These are phyloP conservation scores for Propithecus coquereli DNA, from an alignment of 2,113 vertebrate genomes.

Conservation along the genomic window DNA sequence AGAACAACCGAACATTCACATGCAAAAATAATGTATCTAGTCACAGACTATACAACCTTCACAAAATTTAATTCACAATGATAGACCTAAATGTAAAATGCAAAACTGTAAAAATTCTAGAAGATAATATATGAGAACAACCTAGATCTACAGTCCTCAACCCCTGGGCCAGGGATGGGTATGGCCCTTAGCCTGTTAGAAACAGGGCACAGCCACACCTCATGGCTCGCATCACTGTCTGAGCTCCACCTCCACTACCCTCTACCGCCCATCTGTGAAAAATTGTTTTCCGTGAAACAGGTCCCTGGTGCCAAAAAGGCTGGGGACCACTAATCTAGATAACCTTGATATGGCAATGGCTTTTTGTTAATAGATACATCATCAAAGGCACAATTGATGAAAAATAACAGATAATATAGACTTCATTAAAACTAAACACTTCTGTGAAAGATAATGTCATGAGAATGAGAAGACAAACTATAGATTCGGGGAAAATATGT, in stretches of 20 bases:
- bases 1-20: neutral
- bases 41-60: neutral
- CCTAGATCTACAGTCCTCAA: neutral
- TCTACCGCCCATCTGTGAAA: too few species aligned
- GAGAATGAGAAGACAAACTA: neutral
- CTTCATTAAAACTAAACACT: neutral
- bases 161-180: too few species aligned
- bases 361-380: neutral
- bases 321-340: neutral
- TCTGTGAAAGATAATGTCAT: neutral
- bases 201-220: too few species aligned
- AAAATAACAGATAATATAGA: neutral
- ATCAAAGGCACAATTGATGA: neutral
- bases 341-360: neutral
- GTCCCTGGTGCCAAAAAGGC: too few species aligned
- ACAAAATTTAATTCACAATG: neutral
- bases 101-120: neutral
- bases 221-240: too few species aligned
- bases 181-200: too few species aligned
- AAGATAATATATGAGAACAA: neutral
- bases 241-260: too few species aligned
- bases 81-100: neutral
- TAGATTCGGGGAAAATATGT: neutral
- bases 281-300: too few species aligned
- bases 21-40: neutral